Conservation (phyloP, 2,113 vertebrate species). For the Suncus etruscus region DNA sequence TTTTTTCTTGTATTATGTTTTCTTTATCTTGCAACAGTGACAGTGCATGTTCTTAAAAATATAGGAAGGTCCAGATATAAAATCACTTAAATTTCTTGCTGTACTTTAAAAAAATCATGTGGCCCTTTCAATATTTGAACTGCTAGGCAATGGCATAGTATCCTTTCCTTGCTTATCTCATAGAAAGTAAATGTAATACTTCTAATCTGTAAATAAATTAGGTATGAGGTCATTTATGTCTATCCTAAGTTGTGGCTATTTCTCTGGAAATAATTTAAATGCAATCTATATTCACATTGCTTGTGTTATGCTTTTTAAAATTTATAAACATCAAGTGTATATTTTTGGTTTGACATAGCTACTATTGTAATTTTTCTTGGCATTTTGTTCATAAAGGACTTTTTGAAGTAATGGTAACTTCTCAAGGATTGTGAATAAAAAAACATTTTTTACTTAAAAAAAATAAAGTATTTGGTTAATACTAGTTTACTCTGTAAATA, state of each 20-base stretch:
- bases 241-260: constrained; percentile 70
- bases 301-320: constrained; percentile 86
- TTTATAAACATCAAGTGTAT: constrained; percentile 85
- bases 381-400: constrained; percentile 80
- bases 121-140: constrained; percentile 63
- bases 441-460: constrained; percentile 83
- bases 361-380: constrained; percentile 81
- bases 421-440: constrained; percentile 85
- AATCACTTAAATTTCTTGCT: constrained; percentile 62
- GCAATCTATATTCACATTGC: constrained; percentile 76
- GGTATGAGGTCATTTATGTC: constrained; percentile 68
- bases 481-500: constrained; percentile 55
- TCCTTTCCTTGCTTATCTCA: constrained; percentile 72
- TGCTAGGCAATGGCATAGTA: constrained; percentile 29
- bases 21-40: constrained; percentile 52
- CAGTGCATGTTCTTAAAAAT: constrained; percentile 73
- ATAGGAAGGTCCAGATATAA: constrained; percentile 72
- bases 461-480: constrained; percentile 63
- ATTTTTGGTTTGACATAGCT: constrained; percentile 87
- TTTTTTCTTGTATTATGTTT: not conserved
- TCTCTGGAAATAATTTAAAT: constrained; percentile 75
- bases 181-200: constrained; percentile 52
- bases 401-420: constrained; percentile 82
- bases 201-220: constrained; percentile 70
- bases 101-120: constrained; percentile 64